Evolutionary conservation across 1,140 invertebrate genomes (phyloP).

Genomic region (Sarcophaga peregrina): DNA sequence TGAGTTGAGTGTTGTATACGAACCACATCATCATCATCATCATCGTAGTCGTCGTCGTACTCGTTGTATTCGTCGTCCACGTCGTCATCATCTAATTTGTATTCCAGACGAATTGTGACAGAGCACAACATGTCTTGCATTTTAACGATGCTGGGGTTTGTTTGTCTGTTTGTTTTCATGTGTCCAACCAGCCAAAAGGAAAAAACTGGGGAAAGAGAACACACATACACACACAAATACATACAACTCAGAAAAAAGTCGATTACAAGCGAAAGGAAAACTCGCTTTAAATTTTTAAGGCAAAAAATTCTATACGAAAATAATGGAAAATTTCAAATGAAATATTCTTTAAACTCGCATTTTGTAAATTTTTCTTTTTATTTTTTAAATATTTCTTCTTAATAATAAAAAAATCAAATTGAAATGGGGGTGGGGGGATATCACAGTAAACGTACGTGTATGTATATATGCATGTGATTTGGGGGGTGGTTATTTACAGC

Average conservation of each 20-base stretch:
- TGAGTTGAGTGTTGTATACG: background rate
- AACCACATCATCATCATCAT: background rate
- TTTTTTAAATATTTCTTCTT: background rate
- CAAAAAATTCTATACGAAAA: background rate
- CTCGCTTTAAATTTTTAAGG: too few species aligned
- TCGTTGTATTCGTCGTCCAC: too few species aligned
- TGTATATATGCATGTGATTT: too few species aligned
- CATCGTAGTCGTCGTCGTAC: too few species aligned
- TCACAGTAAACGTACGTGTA: too few species aligned
- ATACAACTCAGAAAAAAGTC: background rate
- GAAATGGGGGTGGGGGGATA: background rate
- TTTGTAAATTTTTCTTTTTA: background rate
- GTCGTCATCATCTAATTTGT: slow-evolving; percentile 55
- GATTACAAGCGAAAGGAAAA: background rate
- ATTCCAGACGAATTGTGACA: slow-evolving; percentile 58
- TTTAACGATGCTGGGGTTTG: slow-evolving; percentile 41
- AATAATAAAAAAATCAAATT: background rate
- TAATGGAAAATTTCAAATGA: background rate
- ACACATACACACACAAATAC: background rate
- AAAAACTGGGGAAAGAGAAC: background rate
- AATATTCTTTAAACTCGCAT: background rate
- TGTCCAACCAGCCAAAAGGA: background rate
- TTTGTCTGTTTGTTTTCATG: slow-evolving; percentile 22
- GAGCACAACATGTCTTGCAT: slow-evolving; percentile 63
- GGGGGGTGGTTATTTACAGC: too few species aligned